Conservation (phyloP, 37 sponge, comb jelly and placozoan species). For the Lycopodina hypogea region DNA sequence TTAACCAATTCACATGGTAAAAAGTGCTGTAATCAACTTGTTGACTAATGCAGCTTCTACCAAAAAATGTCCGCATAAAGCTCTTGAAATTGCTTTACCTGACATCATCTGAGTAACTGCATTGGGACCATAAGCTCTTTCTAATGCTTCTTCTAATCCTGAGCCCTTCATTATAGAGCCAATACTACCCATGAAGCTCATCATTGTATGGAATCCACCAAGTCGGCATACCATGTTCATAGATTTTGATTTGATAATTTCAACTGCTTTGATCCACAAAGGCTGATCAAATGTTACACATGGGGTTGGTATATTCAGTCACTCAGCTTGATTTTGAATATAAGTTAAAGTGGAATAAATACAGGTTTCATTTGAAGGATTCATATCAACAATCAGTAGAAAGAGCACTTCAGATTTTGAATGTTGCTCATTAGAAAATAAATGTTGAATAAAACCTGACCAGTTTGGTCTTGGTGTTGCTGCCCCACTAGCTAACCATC, state of each 20-base stretch:
- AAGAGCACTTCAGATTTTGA: conserved; percentile 15
- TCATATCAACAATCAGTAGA: conserved; percentile 33
- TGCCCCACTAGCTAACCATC: conserved; percentile 1
- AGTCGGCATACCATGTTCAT: too few relatives aligned
- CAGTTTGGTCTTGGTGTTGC: too few relatives aligned
- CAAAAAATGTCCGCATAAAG: conserved; percentile 37
- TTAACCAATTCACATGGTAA: background rate
- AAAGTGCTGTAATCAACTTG: conserved; percentile 18
- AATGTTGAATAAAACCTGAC: conserved; percentile 43
- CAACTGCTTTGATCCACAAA: too few relatives aligned
- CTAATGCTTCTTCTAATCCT: too few relatives aligned
- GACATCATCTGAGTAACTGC: conserved; percentile 30
- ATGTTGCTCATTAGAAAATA: too few relatives aligned
- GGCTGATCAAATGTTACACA: too few relatives aligned
- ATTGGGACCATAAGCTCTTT: conserved; percentile 37
- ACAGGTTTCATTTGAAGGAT: conserved; percentile 4
- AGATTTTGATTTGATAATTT: too few relatives aligned
- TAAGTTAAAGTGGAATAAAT: conserved; percentile 24
- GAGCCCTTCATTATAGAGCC: too few relatives aligned
- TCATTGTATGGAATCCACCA: too few relatives aligned
- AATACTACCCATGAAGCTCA: too few relatives aligned
- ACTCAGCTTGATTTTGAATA: conserved; percentile 15
- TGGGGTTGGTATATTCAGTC: background rate
- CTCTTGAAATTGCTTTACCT: conserved; percentile 34
- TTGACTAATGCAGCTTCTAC: conserved; percentile 40